Evolutionary conservation across 1,140 invertebrate species (phyloP).

Genomic region (Rhagoletis zephyria): DNA sequence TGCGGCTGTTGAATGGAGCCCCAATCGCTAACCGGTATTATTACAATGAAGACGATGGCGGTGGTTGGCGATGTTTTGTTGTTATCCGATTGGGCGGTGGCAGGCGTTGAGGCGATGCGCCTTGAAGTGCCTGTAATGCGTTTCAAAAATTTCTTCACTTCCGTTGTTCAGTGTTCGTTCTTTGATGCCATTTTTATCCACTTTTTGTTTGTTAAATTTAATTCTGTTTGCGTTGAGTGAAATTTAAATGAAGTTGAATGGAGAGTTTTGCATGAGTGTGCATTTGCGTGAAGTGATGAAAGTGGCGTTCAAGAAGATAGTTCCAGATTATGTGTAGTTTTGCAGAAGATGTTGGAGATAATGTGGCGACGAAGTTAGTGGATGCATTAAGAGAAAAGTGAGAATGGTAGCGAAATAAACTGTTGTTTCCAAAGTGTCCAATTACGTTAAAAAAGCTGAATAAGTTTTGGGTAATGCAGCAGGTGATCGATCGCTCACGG

Average conservation of each 20-base stretch:
- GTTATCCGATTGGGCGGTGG: conserved; percentile 8
- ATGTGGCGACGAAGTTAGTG: background rate
- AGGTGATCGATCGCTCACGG: too few relatives aligned
- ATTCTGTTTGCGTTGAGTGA: conserved; percentile 33
- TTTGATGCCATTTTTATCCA: background rate
- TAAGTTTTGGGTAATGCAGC: too few relatives aligned
- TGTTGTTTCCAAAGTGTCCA: too few relatives aligned
- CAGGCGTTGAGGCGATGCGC: conserved; percentile 32
- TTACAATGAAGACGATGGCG: conserved; percentile 32
- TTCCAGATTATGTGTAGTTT: conserved; percentile 43
- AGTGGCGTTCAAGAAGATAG: conserved; percentile 23
- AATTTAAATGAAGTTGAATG: conserved; percentile 38
- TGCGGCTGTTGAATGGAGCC: background rate
- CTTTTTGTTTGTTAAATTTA: conserved; percentile 43
- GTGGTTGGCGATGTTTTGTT: background rate
- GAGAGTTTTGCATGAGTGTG: conserved; percentile 17
- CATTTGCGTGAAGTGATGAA: conserved; percentile 16
- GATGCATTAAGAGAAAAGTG: background rate
- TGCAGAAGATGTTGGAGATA: conserved; percentile 20
- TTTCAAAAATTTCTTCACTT: conserved; percentile 41
- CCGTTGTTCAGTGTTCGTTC: too few relatives aligned
- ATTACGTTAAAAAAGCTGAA: too few relatives aligned
- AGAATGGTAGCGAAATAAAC: background rate
- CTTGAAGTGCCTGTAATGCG: conserved; percentile 38
- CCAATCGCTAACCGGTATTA: background rate